Evolutionary conservation across 2,888 invertebrate genomes (phyloP), one percentile per base, ranked within the genome.

Genomic region (Periphyllus acericola): DNA sequence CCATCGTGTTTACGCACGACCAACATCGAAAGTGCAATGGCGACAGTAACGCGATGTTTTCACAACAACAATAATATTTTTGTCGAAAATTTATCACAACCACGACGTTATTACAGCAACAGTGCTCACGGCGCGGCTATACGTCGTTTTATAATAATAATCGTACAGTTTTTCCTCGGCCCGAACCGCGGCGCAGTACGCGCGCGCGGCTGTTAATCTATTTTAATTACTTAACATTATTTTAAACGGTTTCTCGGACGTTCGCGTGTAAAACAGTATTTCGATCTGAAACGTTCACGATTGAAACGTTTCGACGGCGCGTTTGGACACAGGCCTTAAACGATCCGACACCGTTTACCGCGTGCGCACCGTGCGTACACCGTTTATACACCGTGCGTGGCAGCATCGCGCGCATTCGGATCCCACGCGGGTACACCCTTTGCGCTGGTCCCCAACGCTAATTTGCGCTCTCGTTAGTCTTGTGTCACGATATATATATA

Each of bases 401-500:
- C 14, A 11, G 46, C 46, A 46, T 32, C 17, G 29, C 29, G 71
- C 14, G 60, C 21, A 34, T 34, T n/a, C n/a, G 14, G 75, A 32
- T 78, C 78, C 32, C 55, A 78, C 78, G 32, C 78, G 32, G 9
- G 14, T 55, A 78, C n/a, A n/a, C 32, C 78, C 55, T 78, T 32
- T 78, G 32, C 78, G 60, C 25, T 25, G 81, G 55, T 55, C 25
- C 40, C n/a, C 14, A 6, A 72, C 21, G 55, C n/a, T 72, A 83
- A 71, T 72, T 82, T 71, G 71, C 34, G 32, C 71, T 52, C 82
- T 83, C 34, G 52, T 72, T 55, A 55, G 72, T 83, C 72, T 83
- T 52, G n/a, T 83, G 52, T 72, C 52, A 34, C 52, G 21, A 21
- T 34, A 72, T n/a, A n/a, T n/a, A n/a, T n/a, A n/a, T n/a, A n/a